These are phyloP conservation scores for Beaufortia kweichowensis DNA, from an alignment of 2,113 vertebrate species.

Conservation along the genomic window DNA sequence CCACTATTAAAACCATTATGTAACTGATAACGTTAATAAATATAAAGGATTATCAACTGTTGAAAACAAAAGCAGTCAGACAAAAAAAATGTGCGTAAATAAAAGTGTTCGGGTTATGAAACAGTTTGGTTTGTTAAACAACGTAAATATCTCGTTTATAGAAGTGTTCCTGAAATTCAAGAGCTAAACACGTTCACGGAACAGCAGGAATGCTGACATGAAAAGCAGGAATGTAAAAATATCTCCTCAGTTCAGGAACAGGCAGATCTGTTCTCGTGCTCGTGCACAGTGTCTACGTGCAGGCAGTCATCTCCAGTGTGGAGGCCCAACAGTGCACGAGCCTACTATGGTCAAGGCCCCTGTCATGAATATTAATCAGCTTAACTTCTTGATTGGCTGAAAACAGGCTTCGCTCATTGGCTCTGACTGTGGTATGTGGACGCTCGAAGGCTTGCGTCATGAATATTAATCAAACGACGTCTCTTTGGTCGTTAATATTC, in stretches of 20 bases:
- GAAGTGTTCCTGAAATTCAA: no score
- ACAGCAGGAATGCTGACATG: not conserved
- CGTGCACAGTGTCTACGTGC: conserved; percentile 23
- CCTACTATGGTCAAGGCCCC: not conserved
- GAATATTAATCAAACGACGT: not conserved
- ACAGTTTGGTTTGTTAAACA: not conserved
- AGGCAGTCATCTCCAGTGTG: conserved; percentile 11
- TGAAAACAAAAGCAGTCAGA: no score
- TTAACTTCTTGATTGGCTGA: not conserved
- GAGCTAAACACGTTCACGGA: no score
- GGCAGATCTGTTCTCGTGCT: not conserved
- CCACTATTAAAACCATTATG: no score
- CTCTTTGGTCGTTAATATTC: not conserved
- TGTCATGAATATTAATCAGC: conserved; percentile 4
- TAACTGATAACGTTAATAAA: not conserved
- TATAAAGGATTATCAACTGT: not conserved
- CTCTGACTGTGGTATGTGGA: not conserved
- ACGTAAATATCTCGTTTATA: not conserved
- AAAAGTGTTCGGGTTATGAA: no score
- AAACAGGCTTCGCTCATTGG: no score
- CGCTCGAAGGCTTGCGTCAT: not conserved
- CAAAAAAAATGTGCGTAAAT: not conserved
- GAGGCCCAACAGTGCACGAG: not conserved
- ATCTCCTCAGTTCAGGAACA: not conserved
- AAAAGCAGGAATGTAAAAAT: not conserved